These are phyloP conservation scores for Cichladusa arquata DNA, from an alignment of 2,113 vertebrate species.

Conservation along the genomic window DNA sequence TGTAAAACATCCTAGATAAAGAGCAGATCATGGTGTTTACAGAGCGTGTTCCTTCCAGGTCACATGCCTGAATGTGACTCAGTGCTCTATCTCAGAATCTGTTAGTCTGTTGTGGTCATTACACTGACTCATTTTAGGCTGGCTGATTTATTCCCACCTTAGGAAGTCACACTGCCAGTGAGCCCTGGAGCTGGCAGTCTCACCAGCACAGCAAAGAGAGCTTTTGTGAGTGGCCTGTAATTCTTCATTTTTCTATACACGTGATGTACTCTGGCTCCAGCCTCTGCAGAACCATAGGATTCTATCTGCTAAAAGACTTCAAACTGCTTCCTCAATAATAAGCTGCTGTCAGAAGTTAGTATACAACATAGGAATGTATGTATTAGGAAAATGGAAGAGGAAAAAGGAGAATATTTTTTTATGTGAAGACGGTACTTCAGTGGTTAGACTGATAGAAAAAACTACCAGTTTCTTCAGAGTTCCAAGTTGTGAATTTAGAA, in stretches of 20 bases:
- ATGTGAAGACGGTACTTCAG: neutral
- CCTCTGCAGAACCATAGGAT: neutral
- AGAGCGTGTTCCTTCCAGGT: neutral
- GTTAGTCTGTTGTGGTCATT: neutral
- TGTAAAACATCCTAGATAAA: neutral
- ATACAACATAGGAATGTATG: neutral
- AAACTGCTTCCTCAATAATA: neutral
- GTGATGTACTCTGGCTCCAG: neutral
- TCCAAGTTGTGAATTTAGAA: neutral
- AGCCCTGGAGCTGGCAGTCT: neutral
- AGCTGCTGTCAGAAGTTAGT: neutral
- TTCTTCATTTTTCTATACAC: neutral
- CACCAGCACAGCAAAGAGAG: neutral
- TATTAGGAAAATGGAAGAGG: neutral
- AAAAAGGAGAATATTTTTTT: neutral
- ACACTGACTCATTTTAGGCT: slow-evolving; percentile 21
- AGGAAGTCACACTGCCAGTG: neutral
- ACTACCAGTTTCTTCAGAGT: neutral
- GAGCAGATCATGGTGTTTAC: neutral
- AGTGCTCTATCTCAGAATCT: slow-evolving; percentile 2
- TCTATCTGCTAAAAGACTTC: neutral
- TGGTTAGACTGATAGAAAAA: neutral
- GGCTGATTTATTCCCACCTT: neutral
- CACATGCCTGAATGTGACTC: slow-evolving; percentile 22
- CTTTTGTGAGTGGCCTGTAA: neutral